Evolutionary conservation across 2,888 invertebrate genomes (phyloP), one percentile per base, ranked within the genome.

Genomic region (Cryptocephalus primarius): DNA sequence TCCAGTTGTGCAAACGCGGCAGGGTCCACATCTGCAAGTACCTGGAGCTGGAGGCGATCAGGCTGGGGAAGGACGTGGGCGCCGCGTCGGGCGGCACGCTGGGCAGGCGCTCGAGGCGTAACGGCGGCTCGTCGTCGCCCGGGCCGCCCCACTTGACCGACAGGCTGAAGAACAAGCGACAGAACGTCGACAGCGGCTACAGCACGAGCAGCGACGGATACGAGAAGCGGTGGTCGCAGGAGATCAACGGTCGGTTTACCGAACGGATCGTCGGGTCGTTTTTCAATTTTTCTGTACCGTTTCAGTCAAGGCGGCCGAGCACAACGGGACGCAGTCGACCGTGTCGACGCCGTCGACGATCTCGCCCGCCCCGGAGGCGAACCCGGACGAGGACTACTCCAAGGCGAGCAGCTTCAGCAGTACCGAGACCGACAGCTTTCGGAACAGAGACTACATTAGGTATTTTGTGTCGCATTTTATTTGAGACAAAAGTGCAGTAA

Each of bases 11-110:
- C 73, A 85, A 85, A 72, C 82, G 92, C 68, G 94, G 95, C 59
- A 80, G 90, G 64, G 88, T 91, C 64, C 94, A 95, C 71, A 89
- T 95, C 61, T 93, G 93, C 76, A 94, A 94, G 70, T 93, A 87
- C 73, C 76, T 95, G 57, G 92, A 93, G 69, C 85, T 85, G 63
- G 88, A 90, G 73, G 88, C 91, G 42, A 80, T 80, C 63, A 87
- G 85, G 70, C 75, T 80, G 61, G 78, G 81, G 56, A 67, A 72
- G 53, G 71, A 73, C 55, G 65, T 72, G 52, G 69, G 72, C 9
- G 9, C 47, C 45, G 63, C 68, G 13, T 62, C 71, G 50, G 69
- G 53, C 62, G 71, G 60, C 71, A 72, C 70, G 68, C 72, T 72
- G 70, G 73, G 61, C 66, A 68, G 61, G 77, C 72, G 65, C 75